Evolutionary conservation across 2,888 invertebrate species (phyloP).

Genomic region (Trissolcus brochymenae): DNA sequence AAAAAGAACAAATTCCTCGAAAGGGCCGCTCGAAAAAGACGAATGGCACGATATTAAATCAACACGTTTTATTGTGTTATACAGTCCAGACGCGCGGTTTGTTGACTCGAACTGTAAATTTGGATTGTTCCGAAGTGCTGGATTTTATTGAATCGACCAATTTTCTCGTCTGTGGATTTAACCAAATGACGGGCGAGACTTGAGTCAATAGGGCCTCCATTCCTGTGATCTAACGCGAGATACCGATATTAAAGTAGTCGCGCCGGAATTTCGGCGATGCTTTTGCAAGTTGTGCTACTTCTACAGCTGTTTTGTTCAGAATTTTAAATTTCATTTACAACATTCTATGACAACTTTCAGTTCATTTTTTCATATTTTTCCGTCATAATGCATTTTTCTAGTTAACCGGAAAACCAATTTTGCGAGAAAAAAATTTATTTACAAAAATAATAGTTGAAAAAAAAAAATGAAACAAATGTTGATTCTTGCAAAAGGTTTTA

Average conservation of each 20-base stretch:
- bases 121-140: slow-evolving; percentile 5
- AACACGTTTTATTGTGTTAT: slow-evolving; percentile 30
- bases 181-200: slow-evolving; percentile 23
- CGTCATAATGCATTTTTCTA: too few relatives aligned
- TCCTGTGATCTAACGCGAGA: slow-evolving; percentile 18
- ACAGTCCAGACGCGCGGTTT: slow-evolving; percentile 8
- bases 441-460: too few relatives aligned
- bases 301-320: background rate
- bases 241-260: slow-evolving; percentile 19
- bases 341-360: too few relatives aligned
- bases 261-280: slow-evolving; percentile 7
- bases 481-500: too few relatives aligned
- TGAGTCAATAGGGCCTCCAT: slow-evolving; percentile 21
- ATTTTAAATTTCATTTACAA: background rate
- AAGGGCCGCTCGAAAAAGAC: background rate
- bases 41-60: slow-evolving; percentile 1
- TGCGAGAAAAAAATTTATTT: too few relatives aligned
- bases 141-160: slow-evolving; percentile 30
- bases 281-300: too few relatives aligned
- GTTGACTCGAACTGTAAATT: slow-evolving; percentile 21
- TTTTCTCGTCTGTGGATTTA: slow-evolving; percentile 23
- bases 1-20: slow-evolving; percentile 1
- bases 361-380: too few relatives aligned
- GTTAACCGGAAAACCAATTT: too few relatives aligned
- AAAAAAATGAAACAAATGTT: too few relatives aligned